Percentiles rank a stretch among this genome's conserved stretches.
These are phyloP conservation scores for Lagorchestes hirsutus DNA, from an alignment of 2,797 vertebrate species.

Conservation along the genomic window DNA sequence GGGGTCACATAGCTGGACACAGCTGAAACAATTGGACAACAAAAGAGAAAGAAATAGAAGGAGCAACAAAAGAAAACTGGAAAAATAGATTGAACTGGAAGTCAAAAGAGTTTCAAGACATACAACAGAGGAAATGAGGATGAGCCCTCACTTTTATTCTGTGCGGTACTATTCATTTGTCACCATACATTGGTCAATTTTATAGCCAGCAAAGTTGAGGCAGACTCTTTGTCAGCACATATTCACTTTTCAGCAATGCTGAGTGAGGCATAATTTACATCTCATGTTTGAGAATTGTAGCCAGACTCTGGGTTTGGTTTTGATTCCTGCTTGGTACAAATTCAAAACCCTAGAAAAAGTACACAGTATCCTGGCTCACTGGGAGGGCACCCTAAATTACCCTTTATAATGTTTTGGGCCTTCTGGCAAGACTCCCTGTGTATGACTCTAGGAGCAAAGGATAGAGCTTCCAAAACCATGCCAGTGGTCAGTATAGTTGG, in stretches of 20 bases:
- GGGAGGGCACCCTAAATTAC: constrained; percentile 25
- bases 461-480: constrained; percentile 16
- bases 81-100: not conserved
- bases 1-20: not conserved
- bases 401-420: constrained; percentile 61
- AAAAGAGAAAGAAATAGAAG: not conserved
- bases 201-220: constrained; percentile 33
- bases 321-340: constrained; percentile 65
- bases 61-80: not conserved
- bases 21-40: not conserved
- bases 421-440: constrained; percentile 9
- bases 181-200: not conserved
- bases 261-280: constrained; percentile 55
- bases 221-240: constrained; percentile 45
- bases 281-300: constrained; percentile 55
- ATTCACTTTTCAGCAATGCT: constrained; percentile 25
- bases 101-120: not conserved
- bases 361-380: constrained; percentile 51
- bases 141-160: not conserved
- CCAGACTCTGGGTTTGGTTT: constrained; percentile 73
- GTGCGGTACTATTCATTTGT: not conserved
- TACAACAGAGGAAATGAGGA: not conserved
- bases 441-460: constrained; percentile 49
- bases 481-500: constrained; percentile 5
- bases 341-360: constrained; percentile 74